Evolutionary conservation across 2,113 vertebrate species (phyloP), one percentile per base, ranked within the genome.

Genomic region (Salvator merianae): DNA sequence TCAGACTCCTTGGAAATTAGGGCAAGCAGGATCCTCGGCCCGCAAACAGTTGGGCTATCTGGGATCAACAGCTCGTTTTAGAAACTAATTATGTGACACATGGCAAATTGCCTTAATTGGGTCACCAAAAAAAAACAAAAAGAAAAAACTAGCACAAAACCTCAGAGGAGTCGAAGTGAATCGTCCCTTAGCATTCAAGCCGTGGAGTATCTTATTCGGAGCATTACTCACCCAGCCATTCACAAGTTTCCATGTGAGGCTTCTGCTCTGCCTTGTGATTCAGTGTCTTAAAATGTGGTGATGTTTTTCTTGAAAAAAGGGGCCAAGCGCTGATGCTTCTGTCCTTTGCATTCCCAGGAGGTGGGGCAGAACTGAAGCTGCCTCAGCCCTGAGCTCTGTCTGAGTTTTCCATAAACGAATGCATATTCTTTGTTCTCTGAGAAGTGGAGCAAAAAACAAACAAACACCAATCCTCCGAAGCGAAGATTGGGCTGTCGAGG

Each of bases 21-120:
- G 38, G 3, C 75, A 47, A 5, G n/a, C 28, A 14, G 20, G 30
- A 8, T 24, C 65, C 34, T 28, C 22, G 20, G 32, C 74, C 38
- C 43, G 36, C 32, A 3, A 38, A 16, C 43, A 4, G 28, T 22
- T 34, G 14, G 24, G 32, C 73, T 40, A 66, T 76, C 82, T 53
- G 18, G 16, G 12, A 77, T 77, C 32, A 6, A 26, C 26, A 4
- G 75, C 66, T 77, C 76, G 26, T 78, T 78, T 84, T 78, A 78
- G 66, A 78, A 84, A 71, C 83, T 78, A 84, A 84, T 84, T 84
- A 84, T 62, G 38, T 32, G 66, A 30, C 50, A 32, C 34, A 13
- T 3, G 66, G 83, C n/a, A 26, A 76, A 34, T 71, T 62, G 53
- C 14, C 26, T 84, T 84, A 84, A 84, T 84, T 84, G 75, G 50